Conservation (phyloP, 2,113 vertebrate genomes). For the Struthio camelus region DNA sequence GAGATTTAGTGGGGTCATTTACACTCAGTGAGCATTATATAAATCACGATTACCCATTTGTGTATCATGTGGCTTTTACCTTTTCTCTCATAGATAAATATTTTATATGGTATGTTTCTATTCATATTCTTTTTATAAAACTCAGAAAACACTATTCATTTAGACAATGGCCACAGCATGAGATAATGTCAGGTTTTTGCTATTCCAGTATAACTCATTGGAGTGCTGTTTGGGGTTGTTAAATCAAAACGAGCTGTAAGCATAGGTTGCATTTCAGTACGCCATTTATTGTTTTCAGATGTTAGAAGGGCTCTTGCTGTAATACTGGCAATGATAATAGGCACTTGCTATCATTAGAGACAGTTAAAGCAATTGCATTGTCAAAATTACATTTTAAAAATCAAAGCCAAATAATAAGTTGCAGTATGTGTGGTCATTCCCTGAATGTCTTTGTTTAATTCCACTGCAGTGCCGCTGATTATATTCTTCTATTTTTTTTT, state of each 20-base stretch:
- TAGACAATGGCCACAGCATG: background rate
- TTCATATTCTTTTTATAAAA: slow-evolving; percentile 23
- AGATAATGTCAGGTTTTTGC: slow-evolving; percentile 9
- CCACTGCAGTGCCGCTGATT: background rate
- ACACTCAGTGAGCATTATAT: slow-evolving; percentile 30
- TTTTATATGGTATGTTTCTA: background rate
- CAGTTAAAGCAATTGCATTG: background rate
- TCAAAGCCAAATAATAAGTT: background rate
- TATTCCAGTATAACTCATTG: slow-evolving; percentile 1
- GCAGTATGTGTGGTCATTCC: background rate
- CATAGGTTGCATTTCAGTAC: background rate
- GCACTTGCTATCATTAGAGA: background rate
- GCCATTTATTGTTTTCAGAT: slow-evolving; percentile 14
- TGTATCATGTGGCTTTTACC: slow-evolving; percentile 22
- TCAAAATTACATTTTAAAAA: slow-evolving; percentile 17
- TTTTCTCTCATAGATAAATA: background rate
- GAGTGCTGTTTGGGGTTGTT: slow-evolving; percentile 10
- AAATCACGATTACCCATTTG: slow-evolving; percentile 36
- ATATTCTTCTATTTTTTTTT: background rate
- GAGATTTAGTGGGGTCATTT: slow-evolving; percentile 59
- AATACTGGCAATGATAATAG: background rate
- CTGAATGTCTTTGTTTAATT: background rate
- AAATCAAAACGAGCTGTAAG: slow-evolving; percentile 21
- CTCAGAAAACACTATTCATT: slow-evolving; percentile 17
- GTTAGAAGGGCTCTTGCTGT: background rate